Base-by-base conservation (phyloP, 2,797 vertebrate species). In the Sarcophilus harrisii region DNA sequence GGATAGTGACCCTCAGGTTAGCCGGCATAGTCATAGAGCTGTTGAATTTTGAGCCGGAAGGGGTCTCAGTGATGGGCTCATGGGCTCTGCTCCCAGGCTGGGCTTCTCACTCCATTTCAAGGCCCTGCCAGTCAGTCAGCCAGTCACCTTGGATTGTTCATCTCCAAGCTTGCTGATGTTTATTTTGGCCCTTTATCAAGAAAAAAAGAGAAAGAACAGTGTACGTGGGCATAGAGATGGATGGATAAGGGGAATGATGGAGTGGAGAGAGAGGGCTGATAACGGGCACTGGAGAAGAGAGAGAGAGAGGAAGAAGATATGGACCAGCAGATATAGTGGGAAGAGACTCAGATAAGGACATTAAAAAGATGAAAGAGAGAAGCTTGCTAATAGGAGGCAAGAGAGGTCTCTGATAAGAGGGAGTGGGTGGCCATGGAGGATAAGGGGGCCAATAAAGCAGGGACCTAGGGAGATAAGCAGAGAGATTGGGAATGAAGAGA, bases 171-270 rank as follows among this genome's bases (percentile, higher is more conserved):
- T 58, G 38, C 12, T 93, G 87, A 49, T 93, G 14, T 94, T 94
- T 60, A 60, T 54, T 8, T 0, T 5, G 29, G 94, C 49, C 10
- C 45, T 97, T 90, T 60, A 59, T 90, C 66, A 73, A 95, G 92
- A 91, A 96, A 93, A 10, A 6, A 62, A 29, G 91, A 96, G 4
- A 58, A 29, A 91, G 96, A 45, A 24, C 6, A 81, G 81, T 92
- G 92, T 0, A 4, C 91, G 81, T 73, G 81, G 90, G 90, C 1
- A 0, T 91, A 58, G 81, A 90, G 93, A 62, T 94, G 93, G 93
- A 92, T 54, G 90, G 97, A 97, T 97, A 97, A 97, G 54, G 92
- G 29, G 28, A 18, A 73, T 54, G 96, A 93, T 93, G 91, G 95
- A 93, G 81, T 90, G 10, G 54, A n/a, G 81, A 38, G 92, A 38